phyloP scores from a whole-genome alignment of 2,113 vertebrate species.

The Rhabdornis inornatus region DNA sequence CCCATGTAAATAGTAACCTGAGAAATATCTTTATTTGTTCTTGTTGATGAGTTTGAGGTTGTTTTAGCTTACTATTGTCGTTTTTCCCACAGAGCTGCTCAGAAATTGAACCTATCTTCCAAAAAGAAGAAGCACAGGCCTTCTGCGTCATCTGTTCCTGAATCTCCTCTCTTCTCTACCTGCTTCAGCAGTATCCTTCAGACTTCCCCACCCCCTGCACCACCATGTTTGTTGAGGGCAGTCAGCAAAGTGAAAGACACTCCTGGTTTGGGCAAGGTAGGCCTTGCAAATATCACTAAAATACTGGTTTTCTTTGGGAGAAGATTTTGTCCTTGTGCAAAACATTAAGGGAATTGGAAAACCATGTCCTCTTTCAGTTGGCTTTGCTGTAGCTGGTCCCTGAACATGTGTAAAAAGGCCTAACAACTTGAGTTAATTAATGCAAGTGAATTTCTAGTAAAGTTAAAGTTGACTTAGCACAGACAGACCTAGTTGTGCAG shows the following conservation, averaged over 20 bases:
- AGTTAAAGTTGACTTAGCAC: neutral
- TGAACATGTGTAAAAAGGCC: fast-evolving
- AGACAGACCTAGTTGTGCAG: neutral
- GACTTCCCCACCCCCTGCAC: conserved; percentile 88
- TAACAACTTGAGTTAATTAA: neutral
- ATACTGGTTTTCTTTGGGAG: neutral
- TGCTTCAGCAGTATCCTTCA: conserved; percentile 91
- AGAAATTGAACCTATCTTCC: conserved; percentile 95
- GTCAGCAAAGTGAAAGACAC: conserved; percentile 96
- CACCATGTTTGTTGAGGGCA: conserved; percentile 91
- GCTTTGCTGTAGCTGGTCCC: neutral
- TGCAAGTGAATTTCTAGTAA: neutral
- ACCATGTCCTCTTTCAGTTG: neutral
- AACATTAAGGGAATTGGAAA: neutral
- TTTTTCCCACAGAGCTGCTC: conserved; percentile 86
- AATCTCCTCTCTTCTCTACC: conserved; percentile 89
- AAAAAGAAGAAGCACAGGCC: conserved; percentile 93
- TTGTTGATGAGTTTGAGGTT: neutral
- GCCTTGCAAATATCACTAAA: neutral
- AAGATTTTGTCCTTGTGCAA: neutral
- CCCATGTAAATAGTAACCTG: neutral
- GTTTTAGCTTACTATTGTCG: neutral
- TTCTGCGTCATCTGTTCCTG: conserved; percentile 75
- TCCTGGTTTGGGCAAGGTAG: conserved; percentile 95
- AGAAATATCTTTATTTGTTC: neutral